Evolutionary conservation across 2,797 vertebrate species (phyloP), one percentile per base, ranked within the genome.

Genomic region (Darevskia nairensis): DNA sequence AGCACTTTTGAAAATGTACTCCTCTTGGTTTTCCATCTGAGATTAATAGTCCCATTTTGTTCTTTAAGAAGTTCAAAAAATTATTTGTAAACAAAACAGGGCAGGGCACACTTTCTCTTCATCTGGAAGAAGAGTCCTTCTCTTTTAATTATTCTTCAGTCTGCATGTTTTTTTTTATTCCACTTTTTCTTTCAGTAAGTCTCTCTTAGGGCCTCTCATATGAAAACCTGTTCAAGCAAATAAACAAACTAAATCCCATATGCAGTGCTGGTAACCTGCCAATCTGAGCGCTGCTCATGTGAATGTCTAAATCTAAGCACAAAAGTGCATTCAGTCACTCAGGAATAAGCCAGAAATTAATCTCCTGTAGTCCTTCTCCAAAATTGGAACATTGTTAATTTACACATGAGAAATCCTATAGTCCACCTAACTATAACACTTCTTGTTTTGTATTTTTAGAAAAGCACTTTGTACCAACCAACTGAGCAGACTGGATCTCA

Each of bases 161-260:
- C 46, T 71, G 3, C 2, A 11, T 72, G 32, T 64, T n/a, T 27
- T 44, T 44, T 84, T 89, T 61, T 29, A 86, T 79, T 86, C 78
- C 59, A 32, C 23, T 80, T 25, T 64, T 59, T 35, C 25, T 59
- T 21, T 86, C 59, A 71, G 82, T 3, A 21, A 25, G 59, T 39
- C 35, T 41, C 59, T 81, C 61, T 64, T 41, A 82, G 81, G 82
- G 35, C 50, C 9, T 81, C 25, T 86, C 23, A 29, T 55, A 15
- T 29, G 77, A 23, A 32, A 87, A 88, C 32, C 83, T 86, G 15
- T 69, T 82, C n/a, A 6, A 82, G 4, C 17, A 91, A 80, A 23
- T 32, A 86, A 8, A 55, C 84, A 27, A 46, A 71, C 15, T 19
- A 82, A 82, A 84, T 46, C 2, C 61, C 1, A 27, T 0, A 0